Evolutionary conservation across 2,797 vertebrate species (phyloP), one percentile per base, ranked within the genome.

Genomic region (Agapornis canus): DNA sequence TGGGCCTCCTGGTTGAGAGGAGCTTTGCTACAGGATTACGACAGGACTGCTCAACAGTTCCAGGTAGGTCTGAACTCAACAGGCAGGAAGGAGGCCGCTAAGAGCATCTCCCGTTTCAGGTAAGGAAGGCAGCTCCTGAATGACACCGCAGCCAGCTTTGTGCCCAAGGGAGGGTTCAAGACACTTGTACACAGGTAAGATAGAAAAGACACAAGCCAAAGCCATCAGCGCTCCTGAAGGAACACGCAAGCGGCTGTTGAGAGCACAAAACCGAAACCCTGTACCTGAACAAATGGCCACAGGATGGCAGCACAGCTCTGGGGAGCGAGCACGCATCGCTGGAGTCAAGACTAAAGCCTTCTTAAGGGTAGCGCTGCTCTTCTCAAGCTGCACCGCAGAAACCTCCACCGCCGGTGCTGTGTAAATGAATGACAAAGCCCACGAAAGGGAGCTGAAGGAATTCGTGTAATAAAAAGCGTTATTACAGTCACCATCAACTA

Each of bases 221-320:
- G n/a, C 6, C 6, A 0, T 2, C 10, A 5, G 37, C 0, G 0
- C 22, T 86, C 31, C 26, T 8, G 10, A 12, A 59, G 26, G 37
- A 54, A 9, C 2, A 1, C 3, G 6, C 8, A 11, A 14, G 11
- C 1, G 54, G 14, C 32, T 57, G 54, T 15, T 16, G 13, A 57
- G 54, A 57, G 22, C 54, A 11, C 54, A 25, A 57, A 35, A 57
- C 4, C 32, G 15, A 25, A 57, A 47, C 42, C 3, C 39, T 29
- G 72, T 11, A 37, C 5, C n/a, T 11, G 90, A 57, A n/a, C 45
- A 19, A 69, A 6, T 0, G 82, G 85, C 95, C 95, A 90, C 85
- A 64, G 18, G 94, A 76, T 91, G 96, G 94, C 95, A 92, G 27
- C 82, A 48, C 86, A 69, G 86, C 88, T 37, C 78, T 7, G 80